Conservation (phyloP, 2,888 invertebrate species). For the Zootermopsis nevadensis region DNA sequence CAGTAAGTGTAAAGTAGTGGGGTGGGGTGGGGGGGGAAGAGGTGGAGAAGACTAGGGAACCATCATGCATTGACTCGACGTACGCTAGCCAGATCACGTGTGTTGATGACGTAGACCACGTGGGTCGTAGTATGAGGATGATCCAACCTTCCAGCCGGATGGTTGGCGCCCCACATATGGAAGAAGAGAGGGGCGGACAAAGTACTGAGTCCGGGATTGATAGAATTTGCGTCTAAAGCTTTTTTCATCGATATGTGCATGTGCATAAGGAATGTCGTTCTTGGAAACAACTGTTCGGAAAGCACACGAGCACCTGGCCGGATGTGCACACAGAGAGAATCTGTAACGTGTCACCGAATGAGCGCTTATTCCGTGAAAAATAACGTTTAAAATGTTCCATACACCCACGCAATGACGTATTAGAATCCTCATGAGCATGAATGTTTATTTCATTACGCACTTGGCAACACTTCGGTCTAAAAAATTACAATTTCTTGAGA, state of each 20-base stretch:
- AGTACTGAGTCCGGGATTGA: neutral
- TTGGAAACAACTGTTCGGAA: neutral
- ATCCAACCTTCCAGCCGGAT: neutral
- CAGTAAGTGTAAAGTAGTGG: neutral
- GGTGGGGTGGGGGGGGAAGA: neutral
- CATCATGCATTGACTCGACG: constrained; percentile 19
- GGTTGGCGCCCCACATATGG: neutral
- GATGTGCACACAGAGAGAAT: neutral
- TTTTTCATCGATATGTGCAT: neutral
- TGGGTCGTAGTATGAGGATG: neutral
- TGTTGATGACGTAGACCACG: constrained; percentile 25
- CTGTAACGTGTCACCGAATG: neutral
- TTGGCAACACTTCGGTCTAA: no score
- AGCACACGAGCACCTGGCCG: neutral
- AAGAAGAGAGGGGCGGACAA: neutral
- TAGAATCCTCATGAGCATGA: no score
- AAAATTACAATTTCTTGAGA: no score
- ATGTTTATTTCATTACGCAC: no score
- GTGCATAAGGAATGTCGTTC: neutral
- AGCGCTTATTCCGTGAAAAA: neutral
- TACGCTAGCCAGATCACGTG: constrained; percentile 32
- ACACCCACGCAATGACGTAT: no score
- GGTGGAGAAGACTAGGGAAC: neutral
- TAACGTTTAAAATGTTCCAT: no score
- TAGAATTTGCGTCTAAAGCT: neutral